phyloP scores from a whole-genome alignment of 2,113 vertebrate genomes.

The Prietella phreatophila region DNA sequence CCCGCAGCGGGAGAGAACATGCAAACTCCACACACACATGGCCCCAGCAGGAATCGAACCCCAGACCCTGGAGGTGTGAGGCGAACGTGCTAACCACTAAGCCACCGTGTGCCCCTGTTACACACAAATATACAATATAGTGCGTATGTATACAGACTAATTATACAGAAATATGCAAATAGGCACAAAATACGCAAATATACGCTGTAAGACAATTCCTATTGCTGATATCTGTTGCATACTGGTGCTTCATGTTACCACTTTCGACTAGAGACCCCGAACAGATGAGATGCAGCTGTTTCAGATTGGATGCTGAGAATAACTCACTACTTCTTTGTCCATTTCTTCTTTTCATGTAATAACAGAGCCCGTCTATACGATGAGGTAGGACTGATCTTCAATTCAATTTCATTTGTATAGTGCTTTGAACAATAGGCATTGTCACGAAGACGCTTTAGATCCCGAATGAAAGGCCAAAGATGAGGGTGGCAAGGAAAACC shows the following conservation, averaged over 20 bases:
- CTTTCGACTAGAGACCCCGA: neutral
- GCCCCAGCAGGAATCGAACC: no score
- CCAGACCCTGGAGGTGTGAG: no score
- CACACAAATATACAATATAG: no score
- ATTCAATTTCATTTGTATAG: neutral
- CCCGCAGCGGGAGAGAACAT: no score
- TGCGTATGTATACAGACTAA: no score
- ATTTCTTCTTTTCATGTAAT: neutral
- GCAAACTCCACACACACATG: no score
- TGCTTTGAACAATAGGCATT: neutral
- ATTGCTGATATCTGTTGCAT: neutral
- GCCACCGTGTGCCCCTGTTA: no score
- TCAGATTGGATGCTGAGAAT: neutral
- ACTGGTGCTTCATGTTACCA: neutral
- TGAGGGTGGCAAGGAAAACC: neutral
- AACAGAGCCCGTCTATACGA: neutral
- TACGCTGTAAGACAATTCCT: neutral
- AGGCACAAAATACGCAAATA: no score
- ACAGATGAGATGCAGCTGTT: neutral
- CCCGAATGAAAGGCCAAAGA: neutral
- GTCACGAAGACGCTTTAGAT: neutral
- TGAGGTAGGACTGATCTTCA: neutral
- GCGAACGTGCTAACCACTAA: no score
- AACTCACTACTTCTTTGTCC: neutral
- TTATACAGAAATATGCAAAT: no score